Percentiles rank a stretch among this genome's conserved stretches.
Conservation (phyloP, 2,113 vertebrate genomes). For the Scolopax mira region DNA sequence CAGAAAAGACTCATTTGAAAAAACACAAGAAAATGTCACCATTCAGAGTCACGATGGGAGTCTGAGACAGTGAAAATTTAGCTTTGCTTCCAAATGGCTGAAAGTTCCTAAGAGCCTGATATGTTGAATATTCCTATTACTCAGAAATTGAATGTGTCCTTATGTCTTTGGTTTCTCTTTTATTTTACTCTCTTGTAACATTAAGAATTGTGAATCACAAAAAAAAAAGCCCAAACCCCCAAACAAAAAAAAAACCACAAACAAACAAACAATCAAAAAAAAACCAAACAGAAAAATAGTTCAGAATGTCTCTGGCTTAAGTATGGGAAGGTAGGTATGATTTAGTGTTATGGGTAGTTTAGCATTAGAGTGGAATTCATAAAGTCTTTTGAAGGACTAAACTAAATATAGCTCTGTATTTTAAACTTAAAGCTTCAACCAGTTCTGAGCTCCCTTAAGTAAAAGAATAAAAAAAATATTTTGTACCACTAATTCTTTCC, state of each 20-base stretch:
- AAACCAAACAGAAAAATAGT: background rate
- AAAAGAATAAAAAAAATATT: background rate
- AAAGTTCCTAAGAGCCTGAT: background rate
- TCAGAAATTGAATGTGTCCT: background rate
- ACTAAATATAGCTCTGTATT: background rate
- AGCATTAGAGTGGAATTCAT: background rate
- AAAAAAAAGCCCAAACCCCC: background rate
- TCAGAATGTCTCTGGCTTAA: background rate
- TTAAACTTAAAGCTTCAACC: background rate
- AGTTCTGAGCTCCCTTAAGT: background rate
- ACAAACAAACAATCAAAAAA: too few relatives aligned
- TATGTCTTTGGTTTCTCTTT: background rate
- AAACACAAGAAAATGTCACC: background rate
- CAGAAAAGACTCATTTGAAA: background rate
- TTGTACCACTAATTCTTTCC: background rate
- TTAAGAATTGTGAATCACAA: background rate
- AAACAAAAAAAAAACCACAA: too few relatives aligned
- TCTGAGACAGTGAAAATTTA: background rate
- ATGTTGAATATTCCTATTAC: background rate
- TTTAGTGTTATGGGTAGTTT: background rate
- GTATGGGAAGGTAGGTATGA: background rate
- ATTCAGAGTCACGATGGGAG: background rate
- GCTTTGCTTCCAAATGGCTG: background rate
- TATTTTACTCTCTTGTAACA: background rate
- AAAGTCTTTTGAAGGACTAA: background rate